These are phyloP conservation scores for Nannobrachium achirus DNA, from an alignment of 2,113 vertebrate genomes.

Conservation along the genomic window DNA sequence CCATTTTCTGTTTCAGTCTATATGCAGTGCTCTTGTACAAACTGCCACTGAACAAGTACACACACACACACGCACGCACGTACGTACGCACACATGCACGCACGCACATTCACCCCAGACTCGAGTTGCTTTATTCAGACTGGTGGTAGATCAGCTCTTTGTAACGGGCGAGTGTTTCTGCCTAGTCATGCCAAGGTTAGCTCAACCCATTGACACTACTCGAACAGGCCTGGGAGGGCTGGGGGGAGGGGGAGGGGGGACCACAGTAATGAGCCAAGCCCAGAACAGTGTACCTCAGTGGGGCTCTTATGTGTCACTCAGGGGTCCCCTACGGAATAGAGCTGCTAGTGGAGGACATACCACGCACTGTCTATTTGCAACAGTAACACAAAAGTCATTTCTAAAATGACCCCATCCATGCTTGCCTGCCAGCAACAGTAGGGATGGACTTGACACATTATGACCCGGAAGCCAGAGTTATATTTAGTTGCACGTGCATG, in stretches of 20 bases:
- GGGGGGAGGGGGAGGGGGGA: slow-evolving; percentile 40
- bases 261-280: slow-evolving; percentile 49
- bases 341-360: slow-evolving; percentile 33
- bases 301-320: slow-evolving; percentile 58
- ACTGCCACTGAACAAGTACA: too few relatives aligned
- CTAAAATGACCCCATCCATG: slow-evolving; percentile 13
- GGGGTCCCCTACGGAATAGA: slow-evolving; percentile 46
- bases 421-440: slow-evolving; percentile 11
- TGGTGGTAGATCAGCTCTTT: slow-evolving; percentile 23
- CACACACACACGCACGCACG: neutral
- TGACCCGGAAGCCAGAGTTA: neutral
- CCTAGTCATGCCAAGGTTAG: slow-evolving; percentile 50
- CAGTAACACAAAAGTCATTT: slow-evolving; percentile 42
- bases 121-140: slow-evolving; percentile 18
- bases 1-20: too few relatives aligned
- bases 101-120: slow-evolving; percentile 6
- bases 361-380: slow-evolving; percentile 28
- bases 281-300: slow-evolving; percentile 45
- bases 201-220: slow-evolving; percentile 45
- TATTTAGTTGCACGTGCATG: neutral
- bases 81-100: neutral
- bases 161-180: slow-evolving; percentile 29
- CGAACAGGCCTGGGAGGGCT: slow-evolving; percentile 43
- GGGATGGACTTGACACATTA: slow-evolving; percentile 3
- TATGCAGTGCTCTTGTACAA: too few relatives aligned